A percentile compares a stretch with the other conserved stretches of the same genome.
Conservation (phyloP, 2,113 vertebrate species). For the Protobothrops flavoviridis region DNA sequence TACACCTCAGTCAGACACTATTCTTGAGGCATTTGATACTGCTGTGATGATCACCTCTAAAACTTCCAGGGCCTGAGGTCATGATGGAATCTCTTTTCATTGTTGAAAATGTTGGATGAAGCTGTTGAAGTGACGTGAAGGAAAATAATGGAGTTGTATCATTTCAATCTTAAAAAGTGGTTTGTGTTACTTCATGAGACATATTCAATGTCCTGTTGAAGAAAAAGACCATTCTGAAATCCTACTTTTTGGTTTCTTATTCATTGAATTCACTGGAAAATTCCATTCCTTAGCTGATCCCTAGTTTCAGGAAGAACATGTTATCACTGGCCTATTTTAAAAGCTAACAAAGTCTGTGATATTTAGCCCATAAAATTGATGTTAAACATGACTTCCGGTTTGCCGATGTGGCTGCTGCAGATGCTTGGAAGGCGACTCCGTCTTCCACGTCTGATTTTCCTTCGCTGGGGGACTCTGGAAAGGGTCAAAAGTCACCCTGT, state of each 20-base stretch:
- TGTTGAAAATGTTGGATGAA: neutral
- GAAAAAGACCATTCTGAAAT: neutral
- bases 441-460: too few relatives aligned
- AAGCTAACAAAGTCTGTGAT: neutral
- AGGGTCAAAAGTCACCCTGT: too few relatives aligned
- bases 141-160: neutral
- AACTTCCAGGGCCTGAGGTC: neutral
- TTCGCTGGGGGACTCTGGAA: too few relatives aligned
- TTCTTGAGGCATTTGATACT: neutral
- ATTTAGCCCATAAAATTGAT: constrained; percentile 10
- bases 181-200: neutral
- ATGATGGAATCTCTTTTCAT: neutral
- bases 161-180: neutral
- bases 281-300: neutral
- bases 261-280: neutral
- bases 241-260: neutral
- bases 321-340: neutral
- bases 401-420: too few relatives aligned
- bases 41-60: neutral
- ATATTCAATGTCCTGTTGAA: neutral
- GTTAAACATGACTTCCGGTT: neutral
- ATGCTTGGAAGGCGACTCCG: too few relatives aligned
- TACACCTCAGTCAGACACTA: neutral
- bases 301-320: neutral
- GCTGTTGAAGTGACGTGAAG: neutral